These are phyloP conservation scores for Babyrousa celebensis DNA, from an alignment of 2,797 vertebrate genomes.

Conservation along the genomic window DNA sequence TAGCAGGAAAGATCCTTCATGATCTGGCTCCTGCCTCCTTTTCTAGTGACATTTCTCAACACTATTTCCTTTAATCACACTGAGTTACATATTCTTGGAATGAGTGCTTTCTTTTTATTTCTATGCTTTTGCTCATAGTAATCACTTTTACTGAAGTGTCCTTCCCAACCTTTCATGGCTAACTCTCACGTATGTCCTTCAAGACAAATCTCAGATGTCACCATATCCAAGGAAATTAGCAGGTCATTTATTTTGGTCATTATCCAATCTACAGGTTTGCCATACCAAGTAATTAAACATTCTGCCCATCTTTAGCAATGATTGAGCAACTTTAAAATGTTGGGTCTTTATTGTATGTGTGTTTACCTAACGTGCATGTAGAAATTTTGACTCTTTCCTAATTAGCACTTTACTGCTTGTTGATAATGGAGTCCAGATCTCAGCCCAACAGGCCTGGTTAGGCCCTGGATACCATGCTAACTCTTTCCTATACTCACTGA, in stretches of 20 bases:
- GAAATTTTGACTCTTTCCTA: neutral
- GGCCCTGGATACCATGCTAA: neutral
- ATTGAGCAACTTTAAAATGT: conserved; percentile 30
- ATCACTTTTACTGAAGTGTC: neutral
- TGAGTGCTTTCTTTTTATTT: neutral
- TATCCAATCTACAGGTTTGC: neutral
- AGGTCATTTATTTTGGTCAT: conserved; percentile 30
- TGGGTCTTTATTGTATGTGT: neutral
- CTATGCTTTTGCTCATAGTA: neutral
- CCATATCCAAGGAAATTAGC: conserved; percentile 38
- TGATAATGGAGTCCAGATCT: neutral
- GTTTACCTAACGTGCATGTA: neutral
- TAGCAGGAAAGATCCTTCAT: neutral
- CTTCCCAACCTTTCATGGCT: conserved; percentile 17
- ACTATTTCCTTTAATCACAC: neutral
- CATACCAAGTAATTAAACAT: neutral
- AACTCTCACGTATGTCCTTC: neutral
- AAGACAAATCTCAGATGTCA: conserved; percentile 8
- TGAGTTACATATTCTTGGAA: neutral
- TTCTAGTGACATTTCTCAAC: neutral
- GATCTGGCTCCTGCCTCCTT: neutral
- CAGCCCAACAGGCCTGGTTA: neutral
- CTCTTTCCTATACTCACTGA: neutral
- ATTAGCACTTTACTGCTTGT: neutral
- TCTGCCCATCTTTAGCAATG: neutral